A percentile compares a stretch with the other conserved stretches of the same genome.
These are phyloP conservation scores for Drosophila rhopaloa DNA, from an alignment of 1,140 invertebrate genomes.

Conservation along the genomic window DNA sequence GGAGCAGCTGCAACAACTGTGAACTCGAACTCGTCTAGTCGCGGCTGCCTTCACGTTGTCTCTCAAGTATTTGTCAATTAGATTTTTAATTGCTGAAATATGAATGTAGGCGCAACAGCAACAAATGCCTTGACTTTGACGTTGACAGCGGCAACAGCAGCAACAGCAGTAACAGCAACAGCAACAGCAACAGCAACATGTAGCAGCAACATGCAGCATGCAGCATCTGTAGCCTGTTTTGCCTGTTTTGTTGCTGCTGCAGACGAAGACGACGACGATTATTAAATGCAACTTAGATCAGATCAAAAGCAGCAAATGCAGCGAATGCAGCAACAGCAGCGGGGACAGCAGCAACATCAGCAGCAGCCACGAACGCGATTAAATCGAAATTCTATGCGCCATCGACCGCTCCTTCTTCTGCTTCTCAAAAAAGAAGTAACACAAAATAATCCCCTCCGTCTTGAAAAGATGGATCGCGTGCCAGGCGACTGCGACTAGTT, in stretches of 20 bases:
- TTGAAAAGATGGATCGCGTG: slow-evolving; percentile 77
- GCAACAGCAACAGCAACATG: slow-evolving; percentile 16
- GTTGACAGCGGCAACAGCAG: slow-evolving; percentile 50
- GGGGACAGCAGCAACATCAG: slow-evolving; percentile 27
- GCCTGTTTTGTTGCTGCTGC: slow-evolving; percentile 71
- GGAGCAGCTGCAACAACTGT: slow-evolving; percentile 57
- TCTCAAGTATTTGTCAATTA: slow-evolving; percentile 82
- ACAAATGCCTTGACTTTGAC: slow-evolving; percentile 49
- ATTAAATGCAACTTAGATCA: slow-evolving; percentile 82
- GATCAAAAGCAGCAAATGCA: slow-evolving; percentile 48
- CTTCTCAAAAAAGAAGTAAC: not conserved
- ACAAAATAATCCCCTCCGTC: slow-evolving; percentile 6
- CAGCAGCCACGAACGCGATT: slow-evolving; percentile 65
- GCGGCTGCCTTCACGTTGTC: slow-evolving; percentile 70
- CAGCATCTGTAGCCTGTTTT: slow-evolving; percentile 53
- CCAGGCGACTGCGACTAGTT: slow-evolving; percentile 78
- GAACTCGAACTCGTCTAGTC: slow-evolving; percentile 41
- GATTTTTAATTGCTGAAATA: slow-evolving; percentile 84
- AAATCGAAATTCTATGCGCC: slow-evolving; percentile 81
- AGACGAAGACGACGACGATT: slow-evolving; percentile 60
- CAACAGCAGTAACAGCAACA: slow-evolving; percentile 49
- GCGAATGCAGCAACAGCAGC: slow-evolving; percentile 8
- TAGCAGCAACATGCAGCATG: slow-evolving; percentile 58
- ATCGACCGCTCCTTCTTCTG: slow-evolving; percentile 25
- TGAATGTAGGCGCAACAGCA: slow-evolving; percentile 75